Percentiles rank a stretch among this genome's conserved stretches.
Conservation (phyloP, 2,113 vertebrate genomes). For the Platysteira castanea region DNA sequence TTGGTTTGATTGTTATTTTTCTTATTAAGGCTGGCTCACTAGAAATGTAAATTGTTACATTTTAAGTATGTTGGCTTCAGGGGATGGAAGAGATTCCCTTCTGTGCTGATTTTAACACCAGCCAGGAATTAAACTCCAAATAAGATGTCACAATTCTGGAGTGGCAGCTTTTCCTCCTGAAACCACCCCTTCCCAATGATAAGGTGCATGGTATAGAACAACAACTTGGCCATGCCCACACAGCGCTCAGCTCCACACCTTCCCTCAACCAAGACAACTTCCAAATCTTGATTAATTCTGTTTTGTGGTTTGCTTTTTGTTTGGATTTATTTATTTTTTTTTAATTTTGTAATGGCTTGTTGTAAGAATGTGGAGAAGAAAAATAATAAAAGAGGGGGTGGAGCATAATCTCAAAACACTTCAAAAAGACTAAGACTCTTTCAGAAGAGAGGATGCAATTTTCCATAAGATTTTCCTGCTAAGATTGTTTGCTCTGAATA, state of each 20-base stretch:
- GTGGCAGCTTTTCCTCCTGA: neutral
- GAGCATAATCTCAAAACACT: neutral
- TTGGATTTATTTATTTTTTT: neutral
- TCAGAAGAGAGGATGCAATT: neutral
- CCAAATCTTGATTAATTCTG: neutral
- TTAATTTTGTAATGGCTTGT: rapidly evolving
- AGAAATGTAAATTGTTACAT: neutral
- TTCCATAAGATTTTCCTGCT: neutral
- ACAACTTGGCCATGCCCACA: neutral
- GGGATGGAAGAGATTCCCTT: neutral
- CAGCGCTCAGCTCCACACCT: neutral
- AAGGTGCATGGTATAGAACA: neutral
- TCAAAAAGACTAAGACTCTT: neutral
- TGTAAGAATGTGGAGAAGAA: neutral
- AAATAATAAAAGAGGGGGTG: rapidly evolving
- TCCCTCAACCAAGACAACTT: neutral
- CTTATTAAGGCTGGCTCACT: neutral
- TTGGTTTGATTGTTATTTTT: neutral
- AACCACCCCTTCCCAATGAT: neutral
- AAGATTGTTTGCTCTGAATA: neutral
- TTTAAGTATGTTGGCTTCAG: neutral
- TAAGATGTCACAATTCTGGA: neutral
- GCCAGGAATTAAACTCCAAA: neutral
- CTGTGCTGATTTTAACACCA: neutral
- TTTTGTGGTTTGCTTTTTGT: neutral